These are phyloP conservation scores for rat (Rattus norvegicus) DNA, from an alignment of 2,113 vertebrate genomes.

Conservation along the genomic window DNA sequence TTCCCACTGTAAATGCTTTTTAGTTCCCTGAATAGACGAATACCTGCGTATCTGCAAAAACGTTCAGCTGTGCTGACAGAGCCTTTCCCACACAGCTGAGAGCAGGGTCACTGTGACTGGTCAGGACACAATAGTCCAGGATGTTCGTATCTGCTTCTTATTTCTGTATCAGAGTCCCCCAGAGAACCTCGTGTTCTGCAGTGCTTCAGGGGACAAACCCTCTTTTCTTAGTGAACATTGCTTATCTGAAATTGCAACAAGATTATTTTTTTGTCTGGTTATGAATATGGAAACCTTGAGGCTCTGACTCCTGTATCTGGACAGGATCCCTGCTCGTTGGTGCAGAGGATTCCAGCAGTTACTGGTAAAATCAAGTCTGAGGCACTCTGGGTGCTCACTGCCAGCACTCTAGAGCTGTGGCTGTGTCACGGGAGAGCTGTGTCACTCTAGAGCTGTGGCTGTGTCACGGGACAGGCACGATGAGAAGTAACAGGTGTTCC, in stretches of 20 bases:
- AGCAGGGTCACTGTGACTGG: neutral
- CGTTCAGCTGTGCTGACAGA: neutral
- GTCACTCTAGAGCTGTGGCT: neutral
- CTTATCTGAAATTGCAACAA: neutral
- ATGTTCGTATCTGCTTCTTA: neutral
- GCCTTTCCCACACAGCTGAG: neutral
- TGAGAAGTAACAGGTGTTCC: neutral
- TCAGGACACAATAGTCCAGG: neutral
- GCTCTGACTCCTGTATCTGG: neutral
- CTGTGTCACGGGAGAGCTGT: neutral
- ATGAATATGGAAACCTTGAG: neutral
- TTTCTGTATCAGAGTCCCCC: neutral
- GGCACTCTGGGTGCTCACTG: accelerated
- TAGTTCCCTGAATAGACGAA: neutral
- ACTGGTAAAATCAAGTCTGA: neutral
- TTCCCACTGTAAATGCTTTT: too few species aligned
- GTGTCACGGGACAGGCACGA: neutral
- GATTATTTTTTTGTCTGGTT: neutral
- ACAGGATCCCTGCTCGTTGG: neutral
- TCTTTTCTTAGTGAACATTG: neutral
- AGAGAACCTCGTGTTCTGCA: neutral
- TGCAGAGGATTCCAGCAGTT: neutral
- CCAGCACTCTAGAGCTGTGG: neutral
- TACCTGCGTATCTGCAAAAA: neutral
- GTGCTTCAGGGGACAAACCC: neutral